These are phyloP conservation scores for Pangasius djambal DNA, from an alignment of 2,797 vertebrate genomes.

Conservation along the genomic window DNA sequence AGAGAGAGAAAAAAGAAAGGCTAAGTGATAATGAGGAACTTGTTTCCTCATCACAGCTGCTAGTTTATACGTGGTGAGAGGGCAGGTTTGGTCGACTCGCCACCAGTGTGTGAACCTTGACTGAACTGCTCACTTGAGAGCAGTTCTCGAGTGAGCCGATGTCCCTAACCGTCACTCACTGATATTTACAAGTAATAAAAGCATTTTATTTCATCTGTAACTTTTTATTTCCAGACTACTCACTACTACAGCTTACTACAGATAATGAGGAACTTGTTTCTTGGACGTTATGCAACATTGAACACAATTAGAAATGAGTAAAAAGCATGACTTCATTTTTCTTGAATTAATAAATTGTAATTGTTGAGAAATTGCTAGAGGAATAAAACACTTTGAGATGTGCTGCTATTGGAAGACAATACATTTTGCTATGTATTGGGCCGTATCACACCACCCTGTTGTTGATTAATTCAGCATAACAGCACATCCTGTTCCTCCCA, in stretches of 20 bases:
- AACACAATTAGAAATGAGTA: neutral
- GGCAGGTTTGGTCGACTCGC: neutral
- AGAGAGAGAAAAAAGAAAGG: neutral
- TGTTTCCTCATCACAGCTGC: neutral
- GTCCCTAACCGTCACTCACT: neutral
- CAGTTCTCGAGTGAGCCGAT: neutral
- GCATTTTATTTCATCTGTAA: no score
- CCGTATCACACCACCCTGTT: no score
- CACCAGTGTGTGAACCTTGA: neutral
- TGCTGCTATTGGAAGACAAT: neutral
- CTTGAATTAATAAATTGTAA: neutral
- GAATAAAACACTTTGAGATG: neutral
- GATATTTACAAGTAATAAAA: neutral
- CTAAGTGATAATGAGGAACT: neutral
- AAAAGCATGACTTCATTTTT: neutral
- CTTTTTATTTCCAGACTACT: neutral
- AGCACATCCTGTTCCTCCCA: neutral
- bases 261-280: neutral
- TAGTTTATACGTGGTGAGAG: neutral
- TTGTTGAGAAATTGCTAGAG: neutral
- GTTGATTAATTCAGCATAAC: neutral
- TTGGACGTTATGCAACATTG: neutral
- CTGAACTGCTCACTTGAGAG: neutral
- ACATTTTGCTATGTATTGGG: neutral
- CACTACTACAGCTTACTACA: neutral